These are phyloP conservation scores for Parnassius apollo DNA, from an alignment of 2,888 invertebrate genomes.

Conservation along the genomic window DNA sequence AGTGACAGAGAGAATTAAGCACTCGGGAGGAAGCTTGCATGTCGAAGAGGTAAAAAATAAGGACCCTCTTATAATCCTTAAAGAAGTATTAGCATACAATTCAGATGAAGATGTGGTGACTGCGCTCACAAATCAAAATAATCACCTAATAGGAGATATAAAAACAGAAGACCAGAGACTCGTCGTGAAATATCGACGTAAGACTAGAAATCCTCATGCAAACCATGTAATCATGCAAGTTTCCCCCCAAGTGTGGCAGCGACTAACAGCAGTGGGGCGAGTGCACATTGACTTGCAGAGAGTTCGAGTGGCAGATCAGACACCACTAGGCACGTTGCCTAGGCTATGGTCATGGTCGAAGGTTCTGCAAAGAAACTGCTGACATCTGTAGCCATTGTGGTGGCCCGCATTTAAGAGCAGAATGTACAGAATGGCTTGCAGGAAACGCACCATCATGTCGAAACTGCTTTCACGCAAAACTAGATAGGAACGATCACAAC, in stretches of 20 bases:
- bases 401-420: not conserved
- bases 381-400: constrained; percentile 4
- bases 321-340: not conserved
- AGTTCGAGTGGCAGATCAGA: not conserved
- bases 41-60: too few relatives aligned
- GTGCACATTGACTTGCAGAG: not conserved
- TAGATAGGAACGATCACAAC: constrained; percentile 8
- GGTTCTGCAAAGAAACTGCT: not conserved
- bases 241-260: not conserved
- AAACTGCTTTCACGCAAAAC: not conserved
- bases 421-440: not conserved
- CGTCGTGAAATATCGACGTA: too few relatives aligned
- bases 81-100: too few relatives aligned
- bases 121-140: too few relatives aligned
- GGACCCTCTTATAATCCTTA: too few relatives aligned
- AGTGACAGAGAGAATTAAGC: too few relatives aligned
- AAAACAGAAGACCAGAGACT: too few relatives aligned
- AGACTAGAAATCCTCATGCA: too few relatives aligned
- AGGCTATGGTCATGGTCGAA: not conserved
- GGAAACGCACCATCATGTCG: not conserved
- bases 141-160: too few relatives aligned
- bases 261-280: not conserved
- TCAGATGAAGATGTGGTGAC: too few relatives aligned
- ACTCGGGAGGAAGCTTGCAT: too few relatives aligned
- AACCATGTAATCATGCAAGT: too few relatives aligned